phyloP scores from a whole-genome alignment of 2,113 vertebrate genomes.

The Laterallus jamaicensis region DNA sequence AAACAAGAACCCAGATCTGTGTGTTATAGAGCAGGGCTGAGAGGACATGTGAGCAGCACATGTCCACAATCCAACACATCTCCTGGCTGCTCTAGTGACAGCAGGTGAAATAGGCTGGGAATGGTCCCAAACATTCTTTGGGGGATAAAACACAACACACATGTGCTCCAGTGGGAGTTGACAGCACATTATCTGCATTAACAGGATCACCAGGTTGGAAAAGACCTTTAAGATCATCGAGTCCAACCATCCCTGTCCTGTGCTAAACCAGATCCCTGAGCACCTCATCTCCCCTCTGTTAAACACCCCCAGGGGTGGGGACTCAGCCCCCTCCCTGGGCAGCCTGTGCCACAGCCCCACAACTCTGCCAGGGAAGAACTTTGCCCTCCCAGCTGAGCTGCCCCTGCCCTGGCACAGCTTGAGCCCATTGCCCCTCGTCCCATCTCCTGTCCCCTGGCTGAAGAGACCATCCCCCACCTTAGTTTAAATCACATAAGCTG shows the following conservation, averaged over 20 bases:
- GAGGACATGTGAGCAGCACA: not conserved
- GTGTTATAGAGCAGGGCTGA: not conserved
- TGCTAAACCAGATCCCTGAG: no score
- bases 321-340: no score
- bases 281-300: no score
- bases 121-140: not conserved
- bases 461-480: no score
- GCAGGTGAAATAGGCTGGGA: not conserved
- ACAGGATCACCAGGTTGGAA: not conserved
- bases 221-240: not conserved
- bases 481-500: not conserved
- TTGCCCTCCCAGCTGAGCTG: no score
- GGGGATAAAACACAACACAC: no score
- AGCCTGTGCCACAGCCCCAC: no score
- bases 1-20: not conserved
- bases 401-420: no score
- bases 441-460: no score
- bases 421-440: no score
- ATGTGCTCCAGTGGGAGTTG: not conserved
- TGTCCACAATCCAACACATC: not conserved
- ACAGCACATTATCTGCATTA: not conserved
- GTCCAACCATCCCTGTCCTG: not conserved
- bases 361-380: no score
- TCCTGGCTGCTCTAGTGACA: not conserved
- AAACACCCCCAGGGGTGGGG: no score